Base-by-base conservation (phyloP, 2,888 invertebrate species). In the Caenorhabditis sulstoni region DNA sequence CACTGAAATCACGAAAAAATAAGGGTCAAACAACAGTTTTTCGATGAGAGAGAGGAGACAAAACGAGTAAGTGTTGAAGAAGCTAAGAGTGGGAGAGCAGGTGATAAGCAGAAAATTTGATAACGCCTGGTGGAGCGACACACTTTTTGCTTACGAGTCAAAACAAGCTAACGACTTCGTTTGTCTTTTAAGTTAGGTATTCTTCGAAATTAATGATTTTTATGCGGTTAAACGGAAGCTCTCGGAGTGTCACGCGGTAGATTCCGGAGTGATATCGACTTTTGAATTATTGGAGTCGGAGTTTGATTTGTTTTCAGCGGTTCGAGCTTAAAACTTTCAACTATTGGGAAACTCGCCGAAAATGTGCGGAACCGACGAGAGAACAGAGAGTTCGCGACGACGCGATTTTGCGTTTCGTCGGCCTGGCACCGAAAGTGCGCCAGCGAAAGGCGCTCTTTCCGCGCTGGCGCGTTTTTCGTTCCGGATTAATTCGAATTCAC, bases 381-480 rank as follows among this genome's bases (percentile, higher is more conserved):
- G 12, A 37, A 55, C 29, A 20, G 58, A 50, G 67, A 53, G 35
- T 29, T 16, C 59, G 59, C 50, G 58, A 44, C 52, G 52, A 3
- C 52, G 52, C 14, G 52, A 52, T n/a, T n/a, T n/a, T n/a, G 20
- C 22, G 55, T 9, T n/a, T 18, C 9, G n/a, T 29, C 57, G n/a
- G 1, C 39, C 14, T n/a, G 23, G 29, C 53, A 29, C 41, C 37
- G 20, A 39, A 22, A 61, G 9, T n/a, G 35, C 22, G 47, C 2
- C 14, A n/a, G n/a, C 41, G 20, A 22, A 9, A 7, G 18, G 44
- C 62, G 50, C 37, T 20, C 16, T 52, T 16, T 11, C 5, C 22
- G 53, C 18, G 50, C 29, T 59, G 59, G 12, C 68, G 68, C 47
- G 16, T 55, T 45, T 55, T 55, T 3, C 45, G 55, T n/a, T 14